Base-by-base conservation (phyloP, 2,888 invertebrate species). In the Drosophila pseudotakahashii region DNA sequence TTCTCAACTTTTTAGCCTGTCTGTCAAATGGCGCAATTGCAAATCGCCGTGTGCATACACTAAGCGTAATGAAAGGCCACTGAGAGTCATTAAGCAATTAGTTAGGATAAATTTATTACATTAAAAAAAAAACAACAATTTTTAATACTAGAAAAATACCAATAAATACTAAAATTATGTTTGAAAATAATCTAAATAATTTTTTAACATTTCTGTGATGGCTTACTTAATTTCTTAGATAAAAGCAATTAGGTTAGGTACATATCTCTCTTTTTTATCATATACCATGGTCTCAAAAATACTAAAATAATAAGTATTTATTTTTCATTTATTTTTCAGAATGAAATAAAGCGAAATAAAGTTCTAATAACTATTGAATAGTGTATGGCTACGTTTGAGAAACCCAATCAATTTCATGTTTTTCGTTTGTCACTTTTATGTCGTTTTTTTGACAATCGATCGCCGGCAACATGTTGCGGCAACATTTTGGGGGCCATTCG, bases 1-100 rank as follows among this genome's bases (percentile, higher is more conserved):
- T 71, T 63, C 54, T 50, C 45, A 44, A 48, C 44, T 50, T 58
- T 60, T 55, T 58, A 70, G 71, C 66, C 79, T 63, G 71, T 39
- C 81, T 87, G 85, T 87, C 87, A 78, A 79, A 55, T 83, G 87
- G 75, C 79, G 75, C 85, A 87, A 83, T 79, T 79, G 77, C 59
- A 55, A 60, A 81, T 63, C 62, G 53, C 19, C 52, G 52, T 53
- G 47, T 47, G 60, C 47, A 36, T 51, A 59, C 64, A 26, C 61
- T 53, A 45, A 32, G 26, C 32, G 5, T 6, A 34, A 11, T 26
- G 10, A 11, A 41, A 23, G 2, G 23, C 2, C 5, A 13, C 2
- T 23, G 34, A 10, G 42, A 9, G 6, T 34, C 16, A 48, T 48
- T 16, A 32, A 16, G 14, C 14, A 48, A 16, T 32, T 34, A 11